Base-by-base conservation (phyloP, 2,888 invertebrate species). In the Machimus atricapillus region DNA sequence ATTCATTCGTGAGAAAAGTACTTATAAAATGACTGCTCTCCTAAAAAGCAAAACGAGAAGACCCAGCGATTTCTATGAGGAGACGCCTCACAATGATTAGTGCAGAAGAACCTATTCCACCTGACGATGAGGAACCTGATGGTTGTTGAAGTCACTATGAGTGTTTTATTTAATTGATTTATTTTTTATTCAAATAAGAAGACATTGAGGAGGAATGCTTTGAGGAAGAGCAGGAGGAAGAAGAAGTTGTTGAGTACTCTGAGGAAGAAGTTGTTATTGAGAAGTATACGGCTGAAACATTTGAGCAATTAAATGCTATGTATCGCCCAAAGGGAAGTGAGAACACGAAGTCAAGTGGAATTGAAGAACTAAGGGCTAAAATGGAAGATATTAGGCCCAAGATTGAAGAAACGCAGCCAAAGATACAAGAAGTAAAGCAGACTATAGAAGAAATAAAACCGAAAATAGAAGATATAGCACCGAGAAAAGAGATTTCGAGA, bases 221-320 rank as follows among this genome's bases (percentile, higher is more conserved):
- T 78, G 91, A 91, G 31, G 90, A 91, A 16, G 92, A 93, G 88
- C 93, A 93, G 88, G 91, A 93, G 77, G 92, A 91, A 56, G 91
- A 92, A 77, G 90, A 90, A 89, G 91, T 91, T 66, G 88, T 89
- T n/a, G 88, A 89, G 81, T 88, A 88, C 85, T 89, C 88, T 74
- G 89, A 89, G 87, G 87, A 89, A 23, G 89, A 89, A 82, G 37
- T 66, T 52, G 82, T 82, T 12, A 78, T 87, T 34, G 86, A 88
- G 19, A 86, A 87, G 74, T 91, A 91, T 89, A 89, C 90, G 46
- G 91, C 91, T 0, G 90, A 91, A 87, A 91, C 91, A 2, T 92
- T 92, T 87, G 92, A 92, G 89, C 90, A 92, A 86, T 90, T 92
- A 6, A 91, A 90, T 78, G 90, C 90, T 79, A 90, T 91, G 90